Percentiles rank a stretch among this genome's conserved stretches.
These are phyloP conservation scores for Pseudeuparius sepicola DNA, from an alignment of 2,888 invertebrate genomes.

Conservation along the genomic window DNA sequence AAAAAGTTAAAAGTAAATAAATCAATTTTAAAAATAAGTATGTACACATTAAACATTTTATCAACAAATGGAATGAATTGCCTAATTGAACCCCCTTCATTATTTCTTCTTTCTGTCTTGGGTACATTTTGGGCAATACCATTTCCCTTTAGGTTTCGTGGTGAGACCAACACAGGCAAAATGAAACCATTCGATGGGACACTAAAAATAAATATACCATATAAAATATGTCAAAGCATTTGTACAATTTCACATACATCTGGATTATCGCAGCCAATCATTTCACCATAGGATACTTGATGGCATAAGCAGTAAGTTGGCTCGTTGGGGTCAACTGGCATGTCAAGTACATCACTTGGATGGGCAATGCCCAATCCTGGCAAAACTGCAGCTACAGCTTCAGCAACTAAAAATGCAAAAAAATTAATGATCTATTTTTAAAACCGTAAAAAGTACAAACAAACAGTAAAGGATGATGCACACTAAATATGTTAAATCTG, in stretches of 20 bases:
- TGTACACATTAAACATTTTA: too few relatives aligned
- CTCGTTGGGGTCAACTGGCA: constrained; percentile 95
- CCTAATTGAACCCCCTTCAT: constrained; percentile 29
- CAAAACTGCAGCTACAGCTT: constrained; percentile 37
- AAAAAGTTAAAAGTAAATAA: too few relatives aligned
- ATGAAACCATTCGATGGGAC: constrained; percentile 93
- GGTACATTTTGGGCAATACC: constrained; percentile 90
- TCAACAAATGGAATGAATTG: constrained; percentile 19
- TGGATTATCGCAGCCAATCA: constrained; percentile 94
- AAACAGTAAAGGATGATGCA: too few relatives aligned
- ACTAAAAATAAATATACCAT: constrained; percentile 39
- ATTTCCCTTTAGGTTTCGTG: constrained; percentile 88
- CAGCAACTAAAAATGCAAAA: constrained; percentile 32
- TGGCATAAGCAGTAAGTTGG: constrained; percentile 97
- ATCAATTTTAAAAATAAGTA: too few relatives aligned
- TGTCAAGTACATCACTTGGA: constrained; percentile 81
- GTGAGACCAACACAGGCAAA: constrained; percentile 87
- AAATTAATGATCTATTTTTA: neutral
- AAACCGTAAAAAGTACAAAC: neutral
- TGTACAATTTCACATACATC: constrained; percentile 50
- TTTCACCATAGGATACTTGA: constrained; percentile 93
- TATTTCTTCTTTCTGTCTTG: constrained; percentile 73
- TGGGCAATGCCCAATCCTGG: constrained; percentile 55
- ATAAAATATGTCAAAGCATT: constrained; percentile 1
- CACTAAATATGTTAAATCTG: too few relatives aligned